Conservation (phyloP, 2,888 invertebrate genomes). For the Ethmia dodecea region DNA sequence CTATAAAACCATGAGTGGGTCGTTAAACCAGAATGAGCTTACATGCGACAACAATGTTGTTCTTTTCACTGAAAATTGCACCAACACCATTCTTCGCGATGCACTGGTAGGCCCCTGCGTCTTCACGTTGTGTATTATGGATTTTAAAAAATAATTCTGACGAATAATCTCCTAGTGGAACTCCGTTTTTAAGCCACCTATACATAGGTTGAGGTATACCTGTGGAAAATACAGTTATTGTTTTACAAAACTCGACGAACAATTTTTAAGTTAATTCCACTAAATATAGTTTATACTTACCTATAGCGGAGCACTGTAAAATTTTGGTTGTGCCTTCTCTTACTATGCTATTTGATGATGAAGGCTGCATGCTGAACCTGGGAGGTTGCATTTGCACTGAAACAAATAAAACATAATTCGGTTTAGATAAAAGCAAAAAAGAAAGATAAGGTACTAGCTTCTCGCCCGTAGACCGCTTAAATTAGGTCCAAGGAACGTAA, state of each 20-base stretch:
- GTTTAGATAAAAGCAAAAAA: too few species aligned
- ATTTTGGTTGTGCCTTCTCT: slow-evolving; percentile 94
- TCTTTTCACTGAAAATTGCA: slow-evolving; percentile 94
- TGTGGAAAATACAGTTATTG: slow-evolving; percentile 33
- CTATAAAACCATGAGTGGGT: too few species aligned
- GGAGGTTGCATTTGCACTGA: slow-evolving; percentile 86
- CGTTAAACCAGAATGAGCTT: slow-evolving; percentile 70
- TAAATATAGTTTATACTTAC: slow-evolving; percentile 56
- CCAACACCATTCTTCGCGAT: slow-evolving; percentile 94
- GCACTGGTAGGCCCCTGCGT: slow-evolving; percentile 95
- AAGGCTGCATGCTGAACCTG: slow-evolving; percentile 91
- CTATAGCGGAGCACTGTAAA: slow-evolving; percentile 93
- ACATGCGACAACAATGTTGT: slow-evolving; percentile 94
- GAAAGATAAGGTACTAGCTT: too few species aligned
- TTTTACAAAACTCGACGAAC: not conserved
- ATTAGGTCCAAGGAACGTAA: too few species aligned
- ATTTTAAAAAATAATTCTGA: slow-evolving; percentile 91
- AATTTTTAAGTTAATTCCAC: not conserved
- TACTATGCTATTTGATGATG: slow-evolving; percentile 90
- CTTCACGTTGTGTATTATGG: slow-evolving; percentile 86
- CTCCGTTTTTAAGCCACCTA: slow-evolving; percentile 93
- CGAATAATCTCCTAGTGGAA: slow-evolving; percentile 87
- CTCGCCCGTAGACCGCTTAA: too few species aligned
- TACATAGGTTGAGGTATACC: slow-evolving; percentile 95
- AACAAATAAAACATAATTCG: too few species aligned